Conservation (phyloP, 2,113 vertebrate genomes). For the Nerophis lumbriciformis region DNA sequence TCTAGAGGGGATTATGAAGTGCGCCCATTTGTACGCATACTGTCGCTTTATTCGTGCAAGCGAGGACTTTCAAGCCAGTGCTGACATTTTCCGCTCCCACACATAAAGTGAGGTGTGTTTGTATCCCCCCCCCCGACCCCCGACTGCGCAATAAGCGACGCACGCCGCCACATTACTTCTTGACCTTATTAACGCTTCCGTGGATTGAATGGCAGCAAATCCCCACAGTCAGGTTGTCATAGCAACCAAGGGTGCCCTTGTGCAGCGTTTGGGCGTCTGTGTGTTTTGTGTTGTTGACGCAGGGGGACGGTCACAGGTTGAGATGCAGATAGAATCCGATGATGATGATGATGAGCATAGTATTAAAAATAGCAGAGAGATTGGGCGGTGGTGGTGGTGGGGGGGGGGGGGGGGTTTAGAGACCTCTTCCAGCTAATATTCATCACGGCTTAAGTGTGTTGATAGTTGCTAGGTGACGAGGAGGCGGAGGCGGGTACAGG, state of each 20-base stretch:
- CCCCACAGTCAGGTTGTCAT: not conserved
- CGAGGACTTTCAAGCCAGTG: not conserved
- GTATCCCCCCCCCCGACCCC: not conserved
- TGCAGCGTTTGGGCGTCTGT: constrained; percentile 3
- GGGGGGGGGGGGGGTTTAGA: not conserved
- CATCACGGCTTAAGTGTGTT: constrained; percentile 19
- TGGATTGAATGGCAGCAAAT: constrained; percentile 4
- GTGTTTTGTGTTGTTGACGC: constrained; percentile 8
- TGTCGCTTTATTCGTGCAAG: no score
- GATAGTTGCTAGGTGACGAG: constrained; percentile 36
- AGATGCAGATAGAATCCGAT: constrained; percentile 11
- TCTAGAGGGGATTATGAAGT: no score
- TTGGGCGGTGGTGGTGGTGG: not conserved
- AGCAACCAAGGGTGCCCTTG: constrained; percentile 7
- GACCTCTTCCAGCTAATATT: constrained; percentile 17
- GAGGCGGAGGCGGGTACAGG: not conserved
- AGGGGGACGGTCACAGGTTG: constrained; percentile 11
- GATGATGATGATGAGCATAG: constrained; percentile 10
- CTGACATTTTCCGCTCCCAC: not conserved
- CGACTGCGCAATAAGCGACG: not conserved
- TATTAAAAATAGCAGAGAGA: constrained; percentile 6
- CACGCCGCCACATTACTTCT: not conserved
- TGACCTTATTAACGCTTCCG: constrained; percentile 12
- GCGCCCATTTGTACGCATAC: no score
- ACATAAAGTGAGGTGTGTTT: not conserved